Conservation (phyloP, 2,888 invertebrate genomes). For the Cynaeus angustus region DNA sequence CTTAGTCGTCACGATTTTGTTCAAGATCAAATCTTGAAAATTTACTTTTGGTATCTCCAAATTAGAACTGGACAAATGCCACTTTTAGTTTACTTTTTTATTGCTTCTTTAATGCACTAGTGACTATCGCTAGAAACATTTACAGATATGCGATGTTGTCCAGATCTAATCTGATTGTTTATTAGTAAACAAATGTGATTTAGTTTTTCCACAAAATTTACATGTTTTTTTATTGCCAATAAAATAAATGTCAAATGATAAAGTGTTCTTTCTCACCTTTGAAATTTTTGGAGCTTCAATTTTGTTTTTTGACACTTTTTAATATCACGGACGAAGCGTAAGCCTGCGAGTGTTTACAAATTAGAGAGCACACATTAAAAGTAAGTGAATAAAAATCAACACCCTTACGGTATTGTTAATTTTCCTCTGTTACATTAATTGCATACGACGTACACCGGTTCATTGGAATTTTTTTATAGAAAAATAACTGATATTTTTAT, state of each 20-base stretch:
- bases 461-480: no score
- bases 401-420: no score
- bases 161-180: constrained; percentile 42
- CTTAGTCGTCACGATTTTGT: constrained; percentile 37
- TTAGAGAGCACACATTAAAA: no score
- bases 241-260: constrained; percentile 15
- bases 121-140: not conserved
- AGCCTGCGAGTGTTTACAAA: no score
- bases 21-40: constrained; percentile 19
- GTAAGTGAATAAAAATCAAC: no score
- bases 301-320: no score
- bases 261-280: not conserved
- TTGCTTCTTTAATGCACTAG: constrained; percentile 5
- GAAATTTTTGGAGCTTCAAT: no score
- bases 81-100: constrained; percentile 11
- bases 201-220: constrained; percentile 45
- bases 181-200: constrained; percentile 46
- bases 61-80: constrained; percentile 21
- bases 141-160: not conserved
- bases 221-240: constrained; percentile 45
- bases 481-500: no score
- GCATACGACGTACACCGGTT: no score
- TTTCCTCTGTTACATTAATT: no score
- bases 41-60: constrained; percentile 11
- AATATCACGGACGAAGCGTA: no score